Conservation (phyloP, 2,888 invertebrate genomes). For the Melipona bicolor region DNA sequence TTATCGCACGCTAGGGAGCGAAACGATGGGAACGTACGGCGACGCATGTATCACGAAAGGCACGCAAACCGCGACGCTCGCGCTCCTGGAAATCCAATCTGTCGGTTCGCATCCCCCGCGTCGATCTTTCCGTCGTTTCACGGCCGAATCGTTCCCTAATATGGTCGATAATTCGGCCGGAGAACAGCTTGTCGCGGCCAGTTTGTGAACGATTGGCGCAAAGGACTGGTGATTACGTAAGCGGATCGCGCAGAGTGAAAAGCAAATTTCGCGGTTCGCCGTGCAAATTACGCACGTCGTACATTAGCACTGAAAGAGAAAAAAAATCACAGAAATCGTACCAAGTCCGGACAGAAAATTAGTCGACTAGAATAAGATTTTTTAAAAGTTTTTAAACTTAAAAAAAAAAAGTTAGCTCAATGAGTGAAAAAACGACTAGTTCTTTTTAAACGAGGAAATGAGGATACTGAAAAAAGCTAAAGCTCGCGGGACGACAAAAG, state of each 20-base stretch:
- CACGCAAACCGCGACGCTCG: conserved; percentile 25
- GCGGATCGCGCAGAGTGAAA: conserved; percentile 12
- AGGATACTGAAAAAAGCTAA: no score
- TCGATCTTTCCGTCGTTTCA: conserved; percentile 48
- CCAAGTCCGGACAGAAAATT: no score
- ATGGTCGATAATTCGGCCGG: conserved; percentile 41
- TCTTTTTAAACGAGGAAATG: no score
- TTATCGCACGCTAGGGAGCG: conserved; percentile 10
- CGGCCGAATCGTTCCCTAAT: conserved; percentile 46
- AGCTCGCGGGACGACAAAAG: no score
- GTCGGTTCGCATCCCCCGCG: conserved; percentile 15
- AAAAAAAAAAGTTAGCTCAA: not conserved
- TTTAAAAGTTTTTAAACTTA: no score
- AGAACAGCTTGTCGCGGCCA: conserved; percentile 30
- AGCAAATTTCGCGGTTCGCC: conserved; percentile 24
- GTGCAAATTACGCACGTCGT: not conserved
- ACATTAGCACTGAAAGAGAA: no score
- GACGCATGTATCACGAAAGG: conserved; percentile 19
- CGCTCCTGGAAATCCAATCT: conserved; percentile 21
- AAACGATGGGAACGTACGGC: not conserved
- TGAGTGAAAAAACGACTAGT: not conserved
- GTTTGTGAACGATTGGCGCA: conserved; percentile 8
- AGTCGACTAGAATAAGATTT: no score
- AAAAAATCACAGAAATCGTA: not conserved
- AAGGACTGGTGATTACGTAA: conserved; percentile 42